A percentile compares a stretch with the other conserved stretches of the same genome.
Conservation (phyloP, 2,888 invertebrate genomes). For the Nomada ferruginata region DNA sequence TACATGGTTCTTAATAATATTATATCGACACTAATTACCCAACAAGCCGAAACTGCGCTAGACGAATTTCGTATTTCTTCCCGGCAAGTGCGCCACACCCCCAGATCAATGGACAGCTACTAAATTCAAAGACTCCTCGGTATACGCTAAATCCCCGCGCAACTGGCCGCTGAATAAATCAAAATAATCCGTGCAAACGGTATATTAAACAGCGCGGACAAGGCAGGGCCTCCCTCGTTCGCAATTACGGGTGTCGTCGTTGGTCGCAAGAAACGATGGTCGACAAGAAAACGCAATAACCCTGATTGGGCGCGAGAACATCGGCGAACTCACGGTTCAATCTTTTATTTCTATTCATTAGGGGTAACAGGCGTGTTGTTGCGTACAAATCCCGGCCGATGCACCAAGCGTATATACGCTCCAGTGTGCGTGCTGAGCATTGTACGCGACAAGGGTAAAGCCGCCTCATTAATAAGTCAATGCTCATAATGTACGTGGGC, state of each 20-base stretch:
- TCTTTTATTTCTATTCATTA: slow-evolving; percentile 60
- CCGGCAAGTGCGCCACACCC: too few species aligned
- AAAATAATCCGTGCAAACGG: slow-evolving; percentile 11
- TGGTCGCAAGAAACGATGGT: slow-evolving; percentile 15
- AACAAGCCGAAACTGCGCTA: too few species aligned
- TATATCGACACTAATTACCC: too few species aligned
- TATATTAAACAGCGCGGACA: slow-evolving; percentile 21
- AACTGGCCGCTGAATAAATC: slow-evolving; percentile 10
- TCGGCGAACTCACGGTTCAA: slow-evolving; percentile 33
- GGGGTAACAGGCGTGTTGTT: slow-evolving; percentile 27
- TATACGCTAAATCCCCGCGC: slow-evolving; percentile 11
- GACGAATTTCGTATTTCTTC: too few species aligned
- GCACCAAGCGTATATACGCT: not conserved
- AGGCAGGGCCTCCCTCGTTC: not conserved
- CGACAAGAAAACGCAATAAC: slow-evolving; percentile 51
- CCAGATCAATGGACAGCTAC: not conserved
- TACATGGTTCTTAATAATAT: too few species aligned
- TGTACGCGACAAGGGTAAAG: slow-evolving; percentile 56
- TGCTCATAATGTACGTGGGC: slow-evolving; percentile 65
- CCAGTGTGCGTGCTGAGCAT: slow-evolving; percentile 24
- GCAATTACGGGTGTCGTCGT: slow-evolving; percentile 9
- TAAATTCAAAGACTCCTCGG: not conserved
- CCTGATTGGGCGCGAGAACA: slow-evolving; percentile 42
- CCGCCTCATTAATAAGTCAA: slow-evolving; percentile 69
- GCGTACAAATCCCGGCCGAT: not conserved